Evolutionary conservation across 1,140 invertebrate genomes (phyloP), one percentile per base, ranked within the genome.

Genomic region (Oryctes rhinoceros): DNA sequence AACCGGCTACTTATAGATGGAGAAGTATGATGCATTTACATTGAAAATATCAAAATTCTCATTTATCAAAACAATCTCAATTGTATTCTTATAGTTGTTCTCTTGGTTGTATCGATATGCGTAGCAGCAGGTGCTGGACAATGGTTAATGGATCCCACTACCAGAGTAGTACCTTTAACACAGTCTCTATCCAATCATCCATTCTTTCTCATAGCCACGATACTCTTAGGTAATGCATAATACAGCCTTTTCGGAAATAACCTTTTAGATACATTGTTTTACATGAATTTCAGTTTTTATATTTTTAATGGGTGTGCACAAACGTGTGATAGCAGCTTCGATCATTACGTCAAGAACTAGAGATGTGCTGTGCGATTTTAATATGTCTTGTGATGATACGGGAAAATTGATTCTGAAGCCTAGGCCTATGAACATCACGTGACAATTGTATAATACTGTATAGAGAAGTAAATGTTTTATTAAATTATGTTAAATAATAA

Each of bases 321-420:
- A 96, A 88, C 91, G 96, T 87, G 97, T 99, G 0, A 97, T 99
- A 80, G 97, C 97, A 15, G 96, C 97, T 11, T 97, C 96, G 84
- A 99, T 99, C 85, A 97, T 99, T 83, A 97, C 97, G 3, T 93
- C 95, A 1, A 89, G 98, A 81, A 96, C 96, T 37, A 90, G 97
- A 65, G 92, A 91, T 59, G 97, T 99, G 0, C 91, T 99, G 37
- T 93, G 93, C 48, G 97, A 99, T 88, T 99, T 98, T 87, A 99
- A 98, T 87, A 98, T 99, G 96, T 98, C 96, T 71, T 99, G 97
- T 90, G 97, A 99, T 89, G 97, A 99, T 86, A 97, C 96, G 78
- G 96, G 97, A 81, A 96, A 97, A 88, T 89, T 97, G 15, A 97
- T 97, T 82, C 88, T 97, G 0, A 96, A 96, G 87, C 96, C 96